Evolutionary conservation across 2,888 invertebrate genomes (phyloP).

Genomic region (Dasysyrphus albostriatus): DNA sequence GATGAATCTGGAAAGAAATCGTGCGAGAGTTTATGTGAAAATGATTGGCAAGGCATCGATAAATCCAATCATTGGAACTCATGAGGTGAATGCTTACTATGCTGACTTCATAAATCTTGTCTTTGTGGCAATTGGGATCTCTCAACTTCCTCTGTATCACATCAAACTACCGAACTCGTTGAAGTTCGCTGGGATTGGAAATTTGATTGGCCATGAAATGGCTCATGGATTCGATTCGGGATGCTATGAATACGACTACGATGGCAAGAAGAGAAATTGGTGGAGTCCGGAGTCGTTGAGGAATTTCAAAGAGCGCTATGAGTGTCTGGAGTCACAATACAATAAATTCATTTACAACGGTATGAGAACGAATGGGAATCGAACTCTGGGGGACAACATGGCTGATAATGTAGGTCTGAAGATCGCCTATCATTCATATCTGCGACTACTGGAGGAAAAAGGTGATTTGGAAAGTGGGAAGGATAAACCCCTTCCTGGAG

Average conservation of each 20-base stretch:
- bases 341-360: constrained; percentile 80
- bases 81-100: constrained; percentile 81
- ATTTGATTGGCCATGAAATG: constrained; percentile 81
- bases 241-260: constrained; percentile 80
- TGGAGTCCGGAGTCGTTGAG: constrained; percentile 79
- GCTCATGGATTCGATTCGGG: constrained; percentile 81
- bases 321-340: constrained; percentile 81
- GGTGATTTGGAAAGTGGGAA: constrained; percentile 83
- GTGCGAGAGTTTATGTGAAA: constrained; percentile 77
- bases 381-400: constrained; percentile 91
- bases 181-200: constrained; percentile 81
- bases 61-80: constrained; percentile 79
- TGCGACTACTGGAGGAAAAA: constrained; percentile 82
- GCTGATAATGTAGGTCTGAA: constrained; percentile 96
- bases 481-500: constrained; percentile 89
- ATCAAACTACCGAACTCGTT: constrained; percentile 78
- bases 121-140: constrained; percentile 80
- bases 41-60: constrained; percentile 80
- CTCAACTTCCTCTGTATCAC: constrained; percentile 81
- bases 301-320: constrained; percentile 81
- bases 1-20: constrained; percentile 78
- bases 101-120: constrained; percentile 80
- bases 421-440: constrained; percentile 94
- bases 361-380: constrained; percentile 79
- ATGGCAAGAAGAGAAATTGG: constrained; percentile 80